Percentiles rank a stretch among this genome's conserved stretches.
Conservation (phyloP, 64 coral and sea anemone species). For the Hydrozoanthus tunicans region DNA sequence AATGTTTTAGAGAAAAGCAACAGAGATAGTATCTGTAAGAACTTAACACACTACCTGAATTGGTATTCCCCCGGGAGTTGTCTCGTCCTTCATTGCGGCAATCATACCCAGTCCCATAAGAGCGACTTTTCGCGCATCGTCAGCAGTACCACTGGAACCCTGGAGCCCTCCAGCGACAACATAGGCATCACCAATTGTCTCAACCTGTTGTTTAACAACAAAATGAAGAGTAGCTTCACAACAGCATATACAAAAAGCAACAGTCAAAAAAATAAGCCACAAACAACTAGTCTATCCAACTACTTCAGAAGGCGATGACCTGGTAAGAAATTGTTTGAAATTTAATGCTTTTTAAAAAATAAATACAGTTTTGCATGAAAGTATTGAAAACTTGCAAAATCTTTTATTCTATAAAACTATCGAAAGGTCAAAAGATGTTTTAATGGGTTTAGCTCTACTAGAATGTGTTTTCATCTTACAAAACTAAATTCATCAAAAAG, state of each 20-base stretch:
- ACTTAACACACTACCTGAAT: conserved; percentile 29
- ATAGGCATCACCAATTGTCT: conserved; percentile 92
- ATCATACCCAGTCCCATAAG: conserved; percentile 88
- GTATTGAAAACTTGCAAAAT: too few species aligned
- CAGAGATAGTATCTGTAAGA: not conserved
- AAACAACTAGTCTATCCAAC: too few species aligned
- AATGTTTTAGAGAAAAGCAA: not conserved
- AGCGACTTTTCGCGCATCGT: conserved; percentile 69
- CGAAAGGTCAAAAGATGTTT: not conserved
- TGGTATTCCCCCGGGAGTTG: conserved; percentile 68
- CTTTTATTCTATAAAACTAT: not conserved
- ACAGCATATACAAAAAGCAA: not conserved
- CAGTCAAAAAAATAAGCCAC: not conserved
- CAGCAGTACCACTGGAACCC: conserved; percentile 44
- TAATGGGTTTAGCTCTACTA: not conserved
- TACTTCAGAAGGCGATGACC: too few species aligned
- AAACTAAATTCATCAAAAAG: not conserved
- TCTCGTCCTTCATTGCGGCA: conserved; percentile 56
- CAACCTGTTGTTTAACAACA: conserved; percentile 51
- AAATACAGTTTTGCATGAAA: too few species aligned
- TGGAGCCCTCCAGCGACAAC: conserved; percentile 89
- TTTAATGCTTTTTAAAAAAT: too few species aligned
- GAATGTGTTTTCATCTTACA: not conserved
- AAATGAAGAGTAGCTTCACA: not conserved
- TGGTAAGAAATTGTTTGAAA: too few species aligned